Conservation (phyloP, 2,113 vertebrate species). For the Helogale parvula region DNA sequence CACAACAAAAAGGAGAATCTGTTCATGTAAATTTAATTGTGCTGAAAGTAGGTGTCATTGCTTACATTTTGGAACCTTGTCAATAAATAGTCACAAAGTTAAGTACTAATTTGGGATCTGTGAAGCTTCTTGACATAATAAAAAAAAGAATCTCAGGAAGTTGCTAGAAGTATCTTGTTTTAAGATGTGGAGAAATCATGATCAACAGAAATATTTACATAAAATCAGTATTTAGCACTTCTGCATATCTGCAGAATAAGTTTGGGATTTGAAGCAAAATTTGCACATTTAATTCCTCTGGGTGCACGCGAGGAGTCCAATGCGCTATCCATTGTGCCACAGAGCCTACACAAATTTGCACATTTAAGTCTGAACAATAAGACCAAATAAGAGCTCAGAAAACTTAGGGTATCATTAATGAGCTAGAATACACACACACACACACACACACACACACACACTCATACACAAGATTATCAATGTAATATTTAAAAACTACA, state of each 20-base stretch:
- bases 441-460: not conserved
- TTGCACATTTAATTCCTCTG: not conserved
- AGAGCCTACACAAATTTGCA: no score
- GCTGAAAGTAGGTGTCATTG: not conserved
- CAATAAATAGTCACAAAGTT: not conserved
- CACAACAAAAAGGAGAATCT: not conserved
- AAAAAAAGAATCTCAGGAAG: not conserved
- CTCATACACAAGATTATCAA: no score
- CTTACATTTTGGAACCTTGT: not conserved
- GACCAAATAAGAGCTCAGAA: not conserved
- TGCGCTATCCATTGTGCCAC: no score
- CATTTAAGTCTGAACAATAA: not conserved
- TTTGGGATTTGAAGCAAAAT: not conserved
- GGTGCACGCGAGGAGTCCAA: no score
- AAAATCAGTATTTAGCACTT: not conserved
- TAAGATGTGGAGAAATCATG: not conserved
- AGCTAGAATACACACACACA: not conserved
- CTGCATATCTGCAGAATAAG: not conserved
- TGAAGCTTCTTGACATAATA: not conserved
- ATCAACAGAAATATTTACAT: not conserved
- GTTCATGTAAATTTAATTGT: not conserved
- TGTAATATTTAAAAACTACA: no score
- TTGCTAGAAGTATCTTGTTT: slow-evolving; percentile 19
- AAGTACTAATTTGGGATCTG: not conserved
- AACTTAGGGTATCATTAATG: not conserved